Conservation (phyloP, 2,888 invertebrate genomes). For the Entomobrya multifasciata region DNA sequence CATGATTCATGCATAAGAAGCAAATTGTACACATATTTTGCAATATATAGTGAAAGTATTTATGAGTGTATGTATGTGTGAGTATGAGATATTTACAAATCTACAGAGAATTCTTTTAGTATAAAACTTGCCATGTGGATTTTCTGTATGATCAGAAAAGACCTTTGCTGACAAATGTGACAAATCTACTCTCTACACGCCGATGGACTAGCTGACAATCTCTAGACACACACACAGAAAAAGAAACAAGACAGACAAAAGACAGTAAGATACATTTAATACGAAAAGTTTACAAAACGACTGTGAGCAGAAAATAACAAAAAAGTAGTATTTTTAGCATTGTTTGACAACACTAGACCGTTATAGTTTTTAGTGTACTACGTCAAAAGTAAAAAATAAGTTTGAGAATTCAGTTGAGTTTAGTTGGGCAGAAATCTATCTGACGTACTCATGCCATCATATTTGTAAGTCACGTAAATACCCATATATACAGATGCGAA, state of each 20-base stretch:
- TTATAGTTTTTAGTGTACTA: no score
- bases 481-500: background rate
- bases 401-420: no score
- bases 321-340: background rate
- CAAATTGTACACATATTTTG: background rate
- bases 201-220: slow-evolving; percentile 61
- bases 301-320: background rate
- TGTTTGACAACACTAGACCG: background rate
- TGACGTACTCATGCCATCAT: slow-evolving; percentile 10
- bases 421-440: no score
- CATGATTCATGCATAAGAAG: background rate
- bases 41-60: background rate
- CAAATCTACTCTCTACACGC: slow-evolving; percentile 66
- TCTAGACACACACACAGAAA: slow-evolving; percentile 51
- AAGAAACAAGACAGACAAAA: slow-evolving; percentile 45
- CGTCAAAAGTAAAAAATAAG: no score
- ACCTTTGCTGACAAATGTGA: slow-evolving; percentile 65
- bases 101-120: slow-evolving; percentile 8
- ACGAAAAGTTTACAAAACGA: slow-evolving; percentile 27
- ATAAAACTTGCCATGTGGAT: slow-evolving; percentile 52
- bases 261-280: slow-evolving; percentile 37
- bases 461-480: slow-evolving; percentile 51
- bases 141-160: slow-evolving; percentile 48
- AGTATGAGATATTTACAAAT: background rate
- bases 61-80: background rate